Conservation (phyloP, 2,113 vertebrate genomes). For the Rhadina sibilatrix region DNA sequence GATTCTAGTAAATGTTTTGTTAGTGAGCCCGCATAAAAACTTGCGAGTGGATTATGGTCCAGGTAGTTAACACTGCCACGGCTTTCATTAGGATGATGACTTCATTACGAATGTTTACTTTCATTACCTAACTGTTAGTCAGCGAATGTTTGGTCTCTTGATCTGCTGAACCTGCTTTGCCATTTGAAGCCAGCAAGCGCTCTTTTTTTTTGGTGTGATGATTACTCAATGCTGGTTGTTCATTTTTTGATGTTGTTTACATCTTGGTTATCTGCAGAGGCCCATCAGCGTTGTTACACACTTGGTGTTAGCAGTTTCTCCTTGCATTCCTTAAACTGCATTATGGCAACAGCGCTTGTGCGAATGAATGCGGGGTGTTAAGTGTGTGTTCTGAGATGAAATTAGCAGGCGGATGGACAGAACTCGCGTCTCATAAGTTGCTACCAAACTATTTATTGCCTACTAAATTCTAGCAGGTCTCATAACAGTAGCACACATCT, state of each 20-base stretch:
- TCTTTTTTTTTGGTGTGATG: background rate
- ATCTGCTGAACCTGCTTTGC: constrained; percentile 48
- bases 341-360: background rate
- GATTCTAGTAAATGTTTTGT: background rate
- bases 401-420: background rate
- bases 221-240: background rate
- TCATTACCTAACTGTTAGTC: constrained; percentile 39
- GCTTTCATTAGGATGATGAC: constrained; percentile 31
- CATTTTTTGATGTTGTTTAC: constrained; percentile 22
- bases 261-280: constrained; percentile 3
- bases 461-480: background rate
- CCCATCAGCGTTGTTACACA: background rate
- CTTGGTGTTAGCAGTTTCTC: constrained; percentile 37
- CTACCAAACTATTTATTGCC: background rate
- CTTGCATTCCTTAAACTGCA: constrained; percentile 8
- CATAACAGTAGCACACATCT: background rate
- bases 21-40: background rate
- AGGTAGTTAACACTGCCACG: background rate
- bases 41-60: background rate
- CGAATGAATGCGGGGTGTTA: background rate
- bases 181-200: background rate
- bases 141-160: background rate
- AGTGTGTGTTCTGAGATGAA: background rate
- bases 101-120: constrained; percentile 36
- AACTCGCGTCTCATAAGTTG: background rate